These are phyloP conservation scores for Discoglossus pictus DNA, from an alignment of 2,797 vertebrate genomes.

Conservation along the genomic window DNA sequence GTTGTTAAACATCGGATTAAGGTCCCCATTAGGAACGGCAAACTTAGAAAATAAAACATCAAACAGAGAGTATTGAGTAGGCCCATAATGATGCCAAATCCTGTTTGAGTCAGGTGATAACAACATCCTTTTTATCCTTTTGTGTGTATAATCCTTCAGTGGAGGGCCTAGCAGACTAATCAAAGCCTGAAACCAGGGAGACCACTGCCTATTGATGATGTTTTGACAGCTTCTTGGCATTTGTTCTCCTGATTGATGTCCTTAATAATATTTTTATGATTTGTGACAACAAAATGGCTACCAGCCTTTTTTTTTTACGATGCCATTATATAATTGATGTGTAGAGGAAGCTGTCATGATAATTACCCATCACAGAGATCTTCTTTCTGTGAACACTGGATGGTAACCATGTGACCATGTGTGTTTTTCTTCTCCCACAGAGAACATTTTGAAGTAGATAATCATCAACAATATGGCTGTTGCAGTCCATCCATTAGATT, in stretches of 20 bases:
- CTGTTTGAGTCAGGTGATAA: slow-evolving; percentile 28
- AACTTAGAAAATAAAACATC: slow-evolving; percentile 21
- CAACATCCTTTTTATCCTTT: slow-evolving; percentile 30
- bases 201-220: slow-evolving; percentile 1
- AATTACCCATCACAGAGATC: no score
- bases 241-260: slow-evolving; percentile 7
- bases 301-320: no score
- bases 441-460: no score
- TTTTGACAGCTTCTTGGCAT: slow-evolving; percentile 8
- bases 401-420: no score
- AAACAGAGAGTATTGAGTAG: slow-evolving; percentile 19
- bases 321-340: no score
- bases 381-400: no score
- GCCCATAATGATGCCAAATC: slow-evolving; percentile 41
- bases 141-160: slow-evolving; percentile 38
- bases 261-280: background rate
- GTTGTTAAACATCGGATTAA: slow-evolving; percentile 43
- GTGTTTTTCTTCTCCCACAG: no score
- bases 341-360: no score
- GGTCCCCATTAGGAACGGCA: slow-evolving; percentile 36
- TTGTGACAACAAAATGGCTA: no score
- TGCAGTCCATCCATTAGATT: no score
- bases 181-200: slow-evolving; percentile 24
- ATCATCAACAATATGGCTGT: no score
- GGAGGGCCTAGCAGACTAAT: slow-evolving; percentile 5